Conservation (phyloP, 2,113 vertebrate species). For the Zingel zingel region DNA sequence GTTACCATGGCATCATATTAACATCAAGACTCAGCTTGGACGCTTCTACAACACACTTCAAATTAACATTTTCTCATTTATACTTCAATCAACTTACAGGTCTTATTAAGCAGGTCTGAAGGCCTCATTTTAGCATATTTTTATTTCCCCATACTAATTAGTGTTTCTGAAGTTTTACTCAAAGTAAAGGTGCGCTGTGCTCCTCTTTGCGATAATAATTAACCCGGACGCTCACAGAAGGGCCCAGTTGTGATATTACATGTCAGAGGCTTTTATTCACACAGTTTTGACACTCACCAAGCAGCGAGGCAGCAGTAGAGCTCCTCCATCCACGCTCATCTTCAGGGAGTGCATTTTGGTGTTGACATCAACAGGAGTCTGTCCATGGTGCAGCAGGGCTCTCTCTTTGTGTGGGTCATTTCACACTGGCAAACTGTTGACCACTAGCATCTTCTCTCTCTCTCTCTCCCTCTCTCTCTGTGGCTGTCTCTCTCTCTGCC, state of each 20-base stretch:
- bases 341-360: neutral
- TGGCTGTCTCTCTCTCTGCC: conserved; percentile 31
- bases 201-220: conserved; percentile 17
- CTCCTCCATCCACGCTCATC: conserved; percentile 33
- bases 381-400: conserved; percentile 41
- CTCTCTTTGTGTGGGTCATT: conserved; percentile 44
- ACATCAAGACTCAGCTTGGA: conserved; percentile 39
- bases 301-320: conserved; percentile 21
- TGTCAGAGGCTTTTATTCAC: conserved; percentile 26
- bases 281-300: conserved; percentile 60
- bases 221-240: conserved; percentile 19
- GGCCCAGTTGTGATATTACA: conserved; percentile 26
- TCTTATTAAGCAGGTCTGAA: conserved; percentile 5
- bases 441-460: conserved; percentile 42
- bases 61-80: conserved; percentile 7
- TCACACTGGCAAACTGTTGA: conserved; percentile 60
- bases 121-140: conserved; percentile 13
- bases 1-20: conserved; percentile 56
- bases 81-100: conserved; percentile 9
- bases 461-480: conserved; percentile 5
- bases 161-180: conserved; percentile 13
- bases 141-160: conserved; percentile 11
- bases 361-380: conserved; percentile 35
- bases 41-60: conserved; percentile 26
- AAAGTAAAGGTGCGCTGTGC: conserved; percentile 17